Evolutionary conservation across 64 coral and sea anemone genomes (phyloP).

Genomic region (Anthopleura sola): DNA sequence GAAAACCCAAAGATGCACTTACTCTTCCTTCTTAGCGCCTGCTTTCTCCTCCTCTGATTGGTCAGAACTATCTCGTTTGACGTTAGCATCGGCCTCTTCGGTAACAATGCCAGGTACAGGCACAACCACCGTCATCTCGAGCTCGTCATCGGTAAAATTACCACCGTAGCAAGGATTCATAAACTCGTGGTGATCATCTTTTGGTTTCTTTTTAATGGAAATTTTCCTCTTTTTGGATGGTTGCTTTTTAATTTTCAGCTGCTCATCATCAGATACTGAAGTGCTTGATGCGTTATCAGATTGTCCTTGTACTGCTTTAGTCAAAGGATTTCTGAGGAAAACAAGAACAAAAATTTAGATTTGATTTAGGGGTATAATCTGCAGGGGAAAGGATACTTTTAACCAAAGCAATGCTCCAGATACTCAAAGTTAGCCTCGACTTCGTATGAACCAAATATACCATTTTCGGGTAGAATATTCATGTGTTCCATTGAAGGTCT

Average conservation of each 20-base stretch:
- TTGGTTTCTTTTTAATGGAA: conserved; percentile 11
- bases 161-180: conserved; percentile 1
- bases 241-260: neutral
- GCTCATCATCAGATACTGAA: conserved; percentile 6
- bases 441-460: too few species aligned
- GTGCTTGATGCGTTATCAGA: conserved; percentile 1
- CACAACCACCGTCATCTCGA: neutral
- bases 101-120: neutral
- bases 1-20: neutral
- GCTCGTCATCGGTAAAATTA: neutral
- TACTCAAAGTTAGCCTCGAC: too few species aligned
- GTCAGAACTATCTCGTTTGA: neutral
- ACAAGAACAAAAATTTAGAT: neutral
- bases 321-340: neutral
- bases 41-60: neutral
- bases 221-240: neutral
- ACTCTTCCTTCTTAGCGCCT: neutral
- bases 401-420: too few species aligned
- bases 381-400: too few species aligned
- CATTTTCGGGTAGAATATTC: too few species aligned
- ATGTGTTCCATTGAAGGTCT: too few species aligned
- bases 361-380: neutral
- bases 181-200: conserved; percentile 1
- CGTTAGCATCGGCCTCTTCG: neutral
- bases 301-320: neutral